Base-by-base conservation (phyloP, 1,140 invertebrate genomes). In the Macrosteles quadrilineatus region DNA sequence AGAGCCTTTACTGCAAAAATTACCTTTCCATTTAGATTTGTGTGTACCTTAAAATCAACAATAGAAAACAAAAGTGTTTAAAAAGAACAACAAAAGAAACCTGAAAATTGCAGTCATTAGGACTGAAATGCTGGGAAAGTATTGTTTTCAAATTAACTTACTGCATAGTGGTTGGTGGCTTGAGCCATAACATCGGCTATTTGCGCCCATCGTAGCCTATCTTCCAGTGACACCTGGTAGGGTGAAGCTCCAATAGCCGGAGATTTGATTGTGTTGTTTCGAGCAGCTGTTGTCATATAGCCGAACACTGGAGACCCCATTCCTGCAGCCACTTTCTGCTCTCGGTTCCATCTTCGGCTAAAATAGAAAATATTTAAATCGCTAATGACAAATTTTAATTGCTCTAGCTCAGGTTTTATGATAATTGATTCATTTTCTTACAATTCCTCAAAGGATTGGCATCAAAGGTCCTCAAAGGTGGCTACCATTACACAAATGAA, bases 261-360 rank as follows among this genome's bases (percentile, higher is more conserved):
- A 1, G 88, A 86, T 75, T 90, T 88, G 23, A 90, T 82, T 9
- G 87, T 87, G 71, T 88, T 89, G 55, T 59, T 59, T 2, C 55
- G 21, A 68, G 90, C 89, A 30, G 88, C 87, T 14, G 79, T 78
- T 2, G 80, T 78, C 86, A 93, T 91, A 74, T 93, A 93, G 69
- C 88, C 91, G 79, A 93, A 93, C 11, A 94, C 90, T 0, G 92
- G 91, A 1, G 91, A 92, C 0, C 89, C 90, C 72, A 89, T 83
- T 57, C 81, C 83, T 69, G 82, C 83, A 69, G 82, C 87, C 73
- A 87, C 87, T 77, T 95, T 93, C 76, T 95, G 92, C 75, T 95
- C 93, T 1, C 90, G 84, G 45, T 91, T 93, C 93, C 93, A 96
- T 71, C 90, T 86, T 64, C 93, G 92, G 77, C 92, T 94, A 77